Evolutionary conservation across 2,797 vertebrate species (phyloP).

Genomic region (Anolis apletophallus): DNA sequence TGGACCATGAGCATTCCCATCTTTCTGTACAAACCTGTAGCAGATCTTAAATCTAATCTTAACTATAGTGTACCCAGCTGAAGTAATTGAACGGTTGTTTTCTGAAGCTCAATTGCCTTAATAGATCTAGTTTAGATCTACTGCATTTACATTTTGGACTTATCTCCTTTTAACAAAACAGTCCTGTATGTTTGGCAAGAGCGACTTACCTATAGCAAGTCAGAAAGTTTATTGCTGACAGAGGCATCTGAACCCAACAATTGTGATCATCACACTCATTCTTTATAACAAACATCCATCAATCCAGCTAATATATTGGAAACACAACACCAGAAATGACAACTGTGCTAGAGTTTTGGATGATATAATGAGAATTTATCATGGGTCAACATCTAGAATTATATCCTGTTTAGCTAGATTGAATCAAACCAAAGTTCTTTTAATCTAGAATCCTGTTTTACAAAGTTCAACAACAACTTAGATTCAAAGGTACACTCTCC

Average conservation of each 20-base stretch:
- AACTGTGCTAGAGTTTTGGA: too few species aligned
- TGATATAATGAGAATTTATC: too few species aligned
- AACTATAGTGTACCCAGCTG: too few species aligned
- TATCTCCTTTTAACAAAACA: too few species aligned
- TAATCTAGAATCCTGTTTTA: neutral
- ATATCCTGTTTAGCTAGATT: neutral
- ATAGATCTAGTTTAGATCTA: too few species aligned
- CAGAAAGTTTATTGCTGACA: too few species aligned
- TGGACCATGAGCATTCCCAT: neutral
- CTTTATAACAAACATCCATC: neutral
- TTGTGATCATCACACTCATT: neutral
- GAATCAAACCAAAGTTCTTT: neutral
- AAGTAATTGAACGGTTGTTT: too few species aligned
- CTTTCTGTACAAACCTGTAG: neutral
- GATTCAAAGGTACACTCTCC: neutral
- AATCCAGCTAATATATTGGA: neutral
- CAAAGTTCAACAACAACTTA: neutral
- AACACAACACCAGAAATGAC: too few species aligned
- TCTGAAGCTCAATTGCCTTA: too few species aligned
- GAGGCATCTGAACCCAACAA: neutral
- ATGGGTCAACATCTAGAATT: neutral
- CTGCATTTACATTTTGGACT: too few species aligned
- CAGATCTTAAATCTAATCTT: neutral
- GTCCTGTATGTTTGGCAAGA: too few species aligned
- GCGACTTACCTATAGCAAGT: too few species aligned